These are phyloP conservation scores for Salarias fasciatus DNA, from an alignment of 2,797 vertebrate species.

Conservation along the genomic window DNA sequence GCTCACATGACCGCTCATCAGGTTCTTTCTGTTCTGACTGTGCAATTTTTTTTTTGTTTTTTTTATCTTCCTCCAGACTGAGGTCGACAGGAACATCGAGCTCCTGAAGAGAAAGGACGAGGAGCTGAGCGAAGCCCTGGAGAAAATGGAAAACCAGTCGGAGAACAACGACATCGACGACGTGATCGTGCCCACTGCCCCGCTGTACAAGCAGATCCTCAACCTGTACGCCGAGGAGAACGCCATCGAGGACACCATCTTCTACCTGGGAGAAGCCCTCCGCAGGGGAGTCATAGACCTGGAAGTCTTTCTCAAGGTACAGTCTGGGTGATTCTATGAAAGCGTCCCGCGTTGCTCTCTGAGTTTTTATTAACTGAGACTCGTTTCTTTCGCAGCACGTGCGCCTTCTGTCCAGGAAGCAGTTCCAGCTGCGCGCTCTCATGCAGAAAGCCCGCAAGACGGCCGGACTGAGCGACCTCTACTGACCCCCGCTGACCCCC, in stretches of 20 bases:
- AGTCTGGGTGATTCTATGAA: no score
- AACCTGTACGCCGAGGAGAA: constrained; percentile 99
- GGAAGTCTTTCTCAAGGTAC: constrained; percentile 99
- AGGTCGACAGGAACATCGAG: constrained; percentile 97
- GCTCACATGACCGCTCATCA: no score
- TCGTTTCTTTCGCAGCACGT: constrained; percentile 87
- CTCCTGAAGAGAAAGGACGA: constrained; percentile 97
- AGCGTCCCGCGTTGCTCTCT: no score
- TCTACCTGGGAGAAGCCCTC: constrained; percentile 97
- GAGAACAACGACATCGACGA: constrained; percentile 99
- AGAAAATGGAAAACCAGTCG: constrained; percentile 99
- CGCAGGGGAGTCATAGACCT: constrained; percentile 96
- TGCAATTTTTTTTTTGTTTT: no score
- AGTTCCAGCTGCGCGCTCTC: constrained; percentile 98
- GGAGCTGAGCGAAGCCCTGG: constrained; percentile 95
- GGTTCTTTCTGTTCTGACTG: no score
- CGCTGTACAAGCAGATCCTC: constrained; percentile 98
- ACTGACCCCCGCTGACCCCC: constrained; percentile 80
- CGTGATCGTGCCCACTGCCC: constrained; percentile 96
- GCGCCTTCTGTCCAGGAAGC: constrained; percentile 96
- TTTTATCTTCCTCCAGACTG: constrained; percentile 78
- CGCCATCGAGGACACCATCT: constrained; percentile 98
- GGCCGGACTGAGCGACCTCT: constrained; percentile 97
- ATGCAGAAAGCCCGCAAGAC: constrained; percentile 99
- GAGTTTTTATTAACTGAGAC: not conserved